Percentiles rank a stretch among this genome's conserved stretches.
phyloP scores from a whole-genome alignment of 2,113 vertebrate species.

The Myiagra hebetior region DNA sequence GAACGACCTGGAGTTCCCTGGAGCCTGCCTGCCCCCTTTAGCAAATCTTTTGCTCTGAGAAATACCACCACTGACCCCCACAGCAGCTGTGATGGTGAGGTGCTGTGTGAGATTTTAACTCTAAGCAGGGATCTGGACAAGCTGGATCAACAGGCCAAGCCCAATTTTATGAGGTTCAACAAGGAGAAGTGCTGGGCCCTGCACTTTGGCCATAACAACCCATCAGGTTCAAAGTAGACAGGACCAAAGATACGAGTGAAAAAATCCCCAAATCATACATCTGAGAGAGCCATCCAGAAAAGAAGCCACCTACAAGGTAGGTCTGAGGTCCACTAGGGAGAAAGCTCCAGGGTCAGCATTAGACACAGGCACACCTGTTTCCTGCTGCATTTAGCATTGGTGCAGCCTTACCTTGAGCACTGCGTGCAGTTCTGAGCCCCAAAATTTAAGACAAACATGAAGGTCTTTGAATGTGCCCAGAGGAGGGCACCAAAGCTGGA shows the following conservation, averaged over 20 bases:
- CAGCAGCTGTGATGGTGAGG: background rate
- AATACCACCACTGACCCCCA: background rate
- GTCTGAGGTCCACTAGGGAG: background rate
- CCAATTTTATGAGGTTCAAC: background rate
- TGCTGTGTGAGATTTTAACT: background rate
- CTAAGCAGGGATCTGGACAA: background rate
- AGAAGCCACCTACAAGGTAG: background rate
- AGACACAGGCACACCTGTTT: background rate
- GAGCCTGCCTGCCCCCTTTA: background rate
- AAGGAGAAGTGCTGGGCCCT: rapidly evolving
- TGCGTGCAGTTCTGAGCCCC: background rate
- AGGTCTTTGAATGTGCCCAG: background rate
- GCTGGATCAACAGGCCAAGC: background rate
- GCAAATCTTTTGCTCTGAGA: background rate
- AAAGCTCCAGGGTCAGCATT: background rate
- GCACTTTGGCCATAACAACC: background rate
- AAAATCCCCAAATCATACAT: background rate
- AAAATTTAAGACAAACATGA: rapidly evolving
- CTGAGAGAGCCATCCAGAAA: background rate
- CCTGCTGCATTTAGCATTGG: background rate
- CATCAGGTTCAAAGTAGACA: background rate
- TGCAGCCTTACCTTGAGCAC: background rate
- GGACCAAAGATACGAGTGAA: background rate
- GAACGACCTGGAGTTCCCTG: background rate
- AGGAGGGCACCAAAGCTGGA: background rate